A percentile compares a stretch with the other conserved stretches of the same genome.
Conservation (phyloP, 2,113 vertebrate species). For the Columbina picui region DNA sequence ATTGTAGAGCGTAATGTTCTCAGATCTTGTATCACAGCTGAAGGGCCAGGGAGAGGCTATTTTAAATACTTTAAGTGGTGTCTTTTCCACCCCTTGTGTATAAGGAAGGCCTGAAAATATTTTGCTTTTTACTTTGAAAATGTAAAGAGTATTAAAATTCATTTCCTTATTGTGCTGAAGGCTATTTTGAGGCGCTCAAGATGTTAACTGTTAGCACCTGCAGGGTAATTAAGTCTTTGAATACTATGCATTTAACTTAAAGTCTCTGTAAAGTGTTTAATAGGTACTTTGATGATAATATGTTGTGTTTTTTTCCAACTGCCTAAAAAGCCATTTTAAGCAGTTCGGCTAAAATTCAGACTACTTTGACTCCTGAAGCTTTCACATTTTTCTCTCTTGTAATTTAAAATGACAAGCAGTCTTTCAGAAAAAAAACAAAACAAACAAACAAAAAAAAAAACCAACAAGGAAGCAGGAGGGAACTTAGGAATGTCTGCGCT, state of each 20-base stretch:
- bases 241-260: conserved; percentile 7
- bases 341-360: background rate
- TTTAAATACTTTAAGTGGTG: background rate
- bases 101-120: background rate
- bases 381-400: background rate
- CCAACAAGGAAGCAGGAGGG: too few relatives aligned
- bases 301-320: background rate
- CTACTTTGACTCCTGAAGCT: background rate
- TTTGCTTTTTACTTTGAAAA: conserved; percentile 41
- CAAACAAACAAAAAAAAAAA: too few relatives aligned
- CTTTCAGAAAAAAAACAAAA: background rate
- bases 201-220: background rate
- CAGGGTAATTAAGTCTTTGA: conserved; percentile 44
- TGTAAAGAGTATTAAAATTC: background rate
- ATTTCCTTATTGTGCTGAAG: conserved; percentile 29
- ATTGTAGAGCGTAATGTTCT: background rate
- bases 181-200: conserved; percentile 3
- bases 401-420: background rate
- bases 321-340: background rate
- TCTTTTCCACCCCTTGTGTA: background rate
- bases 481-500: background rate
- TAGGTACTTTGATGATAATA: conserved; percentile 3
- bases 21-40: conserved; percentile 13
- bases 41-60: conserved; percentile 38
- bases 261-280: background rate